Evolutionary conservation across 2,113 vertebrate genomes (phyloP).

Genomic region (Peromyscus maniculatus): DNA sequence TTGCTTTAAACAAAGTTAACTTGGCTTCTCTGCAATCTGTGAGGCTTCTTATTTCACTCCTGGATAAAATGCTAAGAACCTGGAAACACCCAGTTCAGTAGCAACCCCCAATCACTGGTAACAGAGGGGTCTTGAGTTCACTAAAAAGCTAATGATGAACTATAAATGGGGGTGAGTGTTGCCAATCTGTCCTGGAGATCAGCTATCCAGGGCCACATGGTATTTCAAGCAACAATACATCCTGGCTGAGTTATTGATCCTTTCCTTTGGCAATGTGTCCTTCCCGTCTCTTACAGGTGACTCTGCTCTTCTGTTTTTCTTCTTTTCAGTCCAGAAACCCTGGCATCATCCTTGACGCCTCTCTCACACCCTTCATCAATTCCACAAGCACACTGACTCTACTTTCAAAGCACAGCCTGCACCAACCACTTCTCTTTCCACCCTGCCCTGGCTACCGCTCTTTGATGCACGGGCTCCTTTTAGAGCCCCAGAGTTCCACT

Average conservation of each 20-base stretch:
- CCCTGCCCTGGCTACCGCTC: no score
- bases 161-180: rapidly evolving
- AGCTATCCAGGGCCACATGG: background rate
- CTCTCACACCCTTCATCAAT: background rate
- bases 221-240: background rate
- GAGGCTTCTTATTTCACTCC: background rate
- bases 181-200: background rate
- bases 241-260: background rate
- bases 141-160: background rate
- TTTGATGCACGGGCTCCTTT: rapidly evolving
- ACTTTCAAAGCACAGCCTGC: background rate
- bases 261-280: background rate
- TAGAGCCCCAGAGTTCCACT: no score
- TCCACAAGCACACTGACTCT: background rate
- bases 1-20: background rate
- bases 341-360: background rate
- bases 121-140: background rate
- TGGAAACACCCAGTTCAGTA: background rate
- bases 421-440: no score
- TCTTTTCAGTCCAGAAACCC: background rate
- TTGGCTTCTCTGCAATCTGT: background rate
- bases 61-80: no score
- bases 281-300: rapidly evolving
- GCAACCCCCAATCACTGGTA: background rate
- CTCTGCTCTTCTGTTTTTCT: background rate